Evolutionary conservation across 2,888 invertebrate genomes (phyloP).

Genomic region (Drosophila lacicola): DNA sequence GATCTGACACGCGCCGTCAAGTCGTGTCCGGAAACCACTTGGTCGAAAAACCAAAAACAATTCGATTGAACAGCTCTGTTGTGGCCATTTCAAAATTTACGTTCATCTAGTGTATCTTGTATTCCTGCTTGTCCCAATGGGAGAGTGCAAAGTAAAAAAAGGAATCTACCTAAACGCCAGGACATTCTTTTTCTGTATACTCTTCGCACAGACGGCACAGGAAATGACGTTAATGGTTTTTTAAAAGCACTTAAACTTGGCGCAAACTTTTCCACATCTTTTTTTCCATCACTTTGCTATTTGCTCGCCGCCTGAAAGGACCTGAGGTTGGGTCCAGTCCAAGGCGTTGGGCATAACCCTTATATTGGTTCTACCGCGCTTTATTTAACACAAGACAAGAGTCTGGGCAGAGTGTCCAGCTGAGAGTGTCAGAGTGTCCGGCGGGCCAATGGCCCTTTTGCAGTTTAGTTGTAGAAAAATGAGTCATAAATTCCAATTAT

Average conservation of each 20-base stretch:
- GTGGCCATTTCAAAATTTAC: slow-evolving; percentile 45
- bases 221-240: slow-evolving; percentile 78
- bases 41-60: slow-evolving; percentile 2
- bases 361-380: slow-evolving; percentile 63
- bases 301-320: slow-evolving; percentile 20
- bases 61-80: slow-evolving; percentile 7
- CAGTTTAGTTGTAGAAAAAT: slow-evolving; percentile 27
- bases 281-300: slow-evolving; percentile 25
- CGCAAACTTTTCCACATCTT: slow-evolving; percentile 51
- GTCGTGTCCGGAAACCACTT: neutral
- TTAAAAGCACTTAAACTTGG: slow-evolving; percentile 79
- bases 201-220: slow-evolving; percentile 52
- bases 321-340: slow-evolving; percentile 11
- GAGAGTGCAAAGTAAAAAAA: slow-evolving; percentile 32
- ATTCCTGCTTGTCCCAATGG: slow-evolving; percentile 24
- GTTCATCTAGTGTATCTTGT: slow-evolving; percentile 29
- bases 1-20: neutral
- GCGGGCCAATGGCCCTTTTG: slow-evolving; percentile 32
- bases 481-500: slow-evolving; percentile 78
- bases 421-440: slow-evolving; percentile 14
- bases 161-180: slow-evolving; percentile 4
- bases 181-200: no score
- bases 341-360: slow-evolving; percentile 56
- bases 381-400: slow-evolving; percentile 55
- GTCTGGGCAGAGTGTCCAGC: neutral